phyloP scores from a whole-genome alignment of 2,888 invertebrate genomes.

The Hanleya hanleyi region DNA sequence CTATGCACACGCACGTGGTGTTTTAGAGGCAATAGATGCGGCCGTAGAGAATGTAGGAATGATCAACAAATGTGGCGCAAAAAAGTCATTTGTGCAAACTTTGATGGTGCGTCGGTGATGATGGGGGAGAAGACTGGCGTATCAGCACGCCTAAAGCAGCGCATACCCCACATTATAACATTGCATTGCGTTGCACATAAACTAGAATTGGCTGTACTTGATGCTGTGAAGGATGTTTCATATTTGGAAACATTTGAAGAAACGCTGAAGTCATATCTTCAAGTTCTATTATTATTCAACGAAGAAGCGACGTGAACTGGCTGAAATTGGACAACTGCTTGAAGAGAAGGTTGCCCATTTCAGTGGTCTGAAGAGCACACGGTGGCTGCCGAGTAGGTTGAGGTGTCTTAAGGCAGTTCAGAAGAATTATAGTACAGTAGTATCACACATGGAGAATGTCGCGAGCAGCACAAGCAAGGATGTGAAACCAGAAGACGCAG shows the following conservation, averaged over 20 bases:
- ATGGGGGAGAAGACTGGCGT: not conserved
- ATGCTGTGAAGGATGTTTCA: slow-evolving; percentile 6
- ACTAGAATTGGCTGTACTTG: not conserved
- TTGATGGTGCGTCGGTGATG: slow-evolving; percentile 6
- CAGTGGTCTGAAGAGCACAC: slow-evolving; percentile 1
- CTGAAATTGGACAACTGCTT: not conserved
- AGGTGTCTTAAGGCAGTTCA: not conserved
- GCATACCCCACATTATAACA: not conserved
- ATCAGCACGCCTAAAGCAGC: not conserved
- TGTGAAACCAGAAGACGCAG: slow-evolving; percentile 17
- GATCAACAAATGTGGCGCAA: not conserved
- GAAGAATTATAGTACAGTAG: slow-evolving; percentile 25
- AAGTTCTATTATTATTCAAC: not conserved
- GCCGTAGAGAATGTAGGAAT: not conserved
- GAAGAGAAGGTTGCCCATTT: not conserved
- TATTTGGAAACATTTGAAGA: slow-evolving; percentile 22
- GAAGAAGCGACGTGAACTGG: not conserved
- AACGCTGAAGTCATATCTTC: slow-evolving; percentile 11
- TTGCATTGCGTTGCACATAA: slow-evolving; percentile 7
- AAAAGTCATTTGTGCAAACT: not conserved
- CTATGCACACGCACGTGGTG: slow-evolving; percentile 1
- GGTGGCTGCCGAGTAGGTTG: not conserved
- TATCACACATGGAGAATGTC: slow-evolving; percentile 27
- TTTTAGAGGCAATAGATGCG: not conserved
- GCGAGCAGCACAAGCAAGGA: slow-evolving; percentile 20